Percentiles rank a stretch among this genome's conserved stretches.
These are phyloP conservation scores for Anthopleura sola DNA, from an alignment of 64 coral and sea anemone species.

Conservation along the genomic window DNA sequence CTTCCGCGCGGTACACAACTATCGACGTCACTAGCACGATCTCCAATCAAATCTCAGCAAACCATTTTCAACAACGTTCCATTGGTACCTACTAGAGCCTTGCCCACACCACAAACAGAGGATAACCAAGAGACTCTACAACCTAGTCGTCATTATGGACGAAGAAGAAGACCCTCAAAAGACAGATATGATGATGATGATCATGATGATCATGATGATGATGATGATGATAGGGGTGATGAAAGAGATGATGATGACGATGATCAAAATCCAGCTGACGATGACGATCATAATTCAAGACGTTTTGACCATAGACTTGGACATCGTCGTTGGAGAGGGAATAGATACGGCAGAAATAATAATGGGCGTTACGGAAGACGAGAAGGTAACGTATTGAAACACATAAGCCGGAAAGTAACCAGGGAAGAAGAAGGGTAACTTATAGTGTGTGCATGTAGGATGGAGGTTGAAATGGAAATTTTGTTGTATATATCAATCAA, in stretches of 20 bases:
- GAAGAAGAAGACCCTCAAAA: background rate
- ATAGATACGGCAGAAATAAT: background rate
- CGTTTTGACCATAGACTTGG: background rate
- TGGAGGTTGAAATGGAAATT: too few relatives aligned
- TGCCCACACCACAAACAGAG: conserved; percentile 14
- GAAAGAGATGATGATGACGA: background rate
- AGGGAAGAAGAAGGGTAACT: background rate
- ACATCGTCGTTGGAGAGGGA: background rate
- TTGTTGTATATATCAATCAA: too few relatives aligned
- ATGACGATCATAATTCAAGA: background rate
- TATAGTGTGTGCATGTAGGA: too few relatives aligned
- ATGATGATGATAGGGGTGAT: background rate
- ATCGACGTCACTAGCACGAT: conserved; percentile 7
- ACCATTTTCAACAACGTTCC: background rate
- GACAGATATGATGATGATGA: background rate
- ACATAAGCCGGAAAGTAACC: too few relatives aligned
- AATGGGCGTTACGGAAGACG: background rate
- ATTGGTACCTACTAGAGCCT: background rate
- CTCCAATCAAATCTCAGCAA: conserved; percentile 1
- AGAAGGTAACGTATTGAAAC: background rate
- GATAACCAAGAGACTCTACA: background rate
- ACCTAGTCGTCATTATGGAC: background rate
- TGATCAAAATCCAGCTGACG: conserved; percentile 14
- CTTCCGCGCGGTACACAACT: background rate
- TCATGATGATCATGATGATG: background rate